These are phyloP conservation scores for Yponomeuta plumbellus DNA, from an alignment of 2,888 invertebrate genomes.

Conservation along the genomic window DNA sequence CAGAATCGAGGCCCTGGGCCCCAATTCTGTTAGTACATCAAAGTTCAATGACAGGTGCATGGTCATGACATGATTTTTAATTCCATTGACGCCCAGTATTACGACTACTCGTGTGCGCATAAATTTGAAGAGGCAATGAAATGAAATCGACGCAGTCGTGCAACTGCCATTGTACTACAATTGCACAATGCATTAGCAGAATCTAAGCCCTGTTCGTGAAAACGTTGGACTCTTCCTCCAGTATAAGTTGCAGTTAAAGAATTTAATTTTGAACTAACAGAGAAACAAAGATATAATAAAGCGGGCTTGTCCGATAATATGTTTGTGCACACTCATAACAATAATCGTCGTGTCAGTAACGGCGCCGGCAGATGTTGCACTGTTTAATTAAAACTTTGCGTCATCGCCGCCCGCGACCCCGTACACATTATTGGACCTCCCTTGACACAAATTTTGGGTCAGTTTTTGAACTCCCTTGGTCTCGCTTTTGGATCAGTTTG, in stretches of 20 bases:
- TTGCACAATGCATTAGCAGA: no score
- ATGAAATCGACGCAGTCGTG: no score
- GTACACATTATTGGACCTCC: conserved; percentile 50
- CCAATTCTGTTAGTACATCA: no score
- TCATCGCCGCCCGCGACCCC: conserved; percentile 51
- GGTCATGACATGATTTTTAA: no score
- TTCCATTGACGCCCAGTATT: no score
- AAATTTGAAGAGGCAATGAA: no score
- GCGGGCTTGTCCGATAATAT: conserved; percentile 6
- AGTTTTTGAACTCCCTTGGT: not conserved
- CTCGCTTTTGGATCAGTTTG: not conserved
- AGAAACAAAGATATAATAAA: not conserved
- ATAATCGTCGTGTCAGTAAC: conserved; percentile 60
- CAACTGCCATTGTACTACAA: no score
- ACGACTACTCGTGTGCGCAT: no score
- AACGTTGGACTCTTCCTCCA: no score
- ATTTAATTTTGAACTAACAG: not conserved
- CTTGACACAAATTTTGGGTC: not conserved
- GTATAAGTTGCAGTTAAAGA: not conserved
- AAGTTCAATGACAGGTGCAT: no score
- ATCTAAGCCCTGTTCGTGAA: no score
- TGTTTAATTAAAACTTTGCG: conserved; percentile 72
- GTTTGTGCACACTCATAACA: conserved; percentile 41
- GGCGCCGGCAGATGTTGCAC: conserved; percentile 56
- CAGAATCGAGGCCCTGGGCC: no score